phyloP scores from a whole-genome alignment of 2,797 vertebrate genomes.

The Tokudaia muenninki region DNA sequence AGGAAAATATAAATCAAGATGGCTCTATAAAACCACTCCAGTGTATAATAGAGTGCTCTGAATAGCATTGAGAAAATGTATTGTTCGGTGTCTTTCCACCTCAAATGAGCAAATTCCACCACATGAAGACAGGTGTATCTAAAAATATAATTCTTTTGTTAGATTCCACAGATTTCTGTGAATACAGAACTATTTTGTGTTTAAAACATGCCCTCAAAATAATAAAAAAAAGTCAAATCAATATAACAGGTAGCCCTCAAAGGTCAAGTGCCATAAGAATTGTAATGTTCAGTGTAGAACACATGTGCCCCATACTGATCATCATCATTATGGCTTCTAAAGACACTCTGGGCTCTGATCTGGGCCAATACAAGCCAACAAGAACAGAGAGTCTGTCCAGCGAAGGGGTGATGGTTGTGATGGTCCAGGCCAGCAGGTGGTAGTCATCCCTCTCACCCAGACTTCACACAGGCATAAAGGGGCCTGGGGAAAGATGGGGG shows the following conservation, averaged over 20 bases:
- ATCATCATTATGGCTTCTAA: neutral
- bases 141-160: constrained; percentile 32
- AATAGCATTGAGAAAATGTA: neutral
- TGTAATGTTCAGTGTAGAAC: neutral
- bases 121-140: neutral
- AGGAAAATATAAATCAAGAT: constrained; percentile 3
- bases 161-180: neutral
- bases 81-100: constrained; percentile 35
- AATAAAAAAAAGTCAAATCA: neutral
- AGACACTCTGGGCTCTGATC: neutral
- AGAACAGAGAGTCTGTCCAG: neutral
- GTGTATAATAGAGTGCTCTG: constrained; percentile 16
- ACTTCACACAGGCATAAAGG: neutral
- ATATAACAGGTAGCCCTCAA: neutral
- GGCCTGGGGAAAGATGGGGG: neutral
- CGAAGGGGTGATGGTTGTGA: neutral
- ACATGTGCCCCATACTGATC: neutral
- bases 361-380: neutral
- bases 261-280: neutral
- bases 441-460: neutral
- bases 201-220: neutral
- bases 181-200: constrained; percentile 13
- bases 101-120: constrained; percentile 47
- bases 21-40: constrained; percentile 20
- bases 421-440: neutral